Base-by-base conservation (phyloP, 2,888 invertebrate genomes). In the Eueremaeus valkanovi region DNA sequence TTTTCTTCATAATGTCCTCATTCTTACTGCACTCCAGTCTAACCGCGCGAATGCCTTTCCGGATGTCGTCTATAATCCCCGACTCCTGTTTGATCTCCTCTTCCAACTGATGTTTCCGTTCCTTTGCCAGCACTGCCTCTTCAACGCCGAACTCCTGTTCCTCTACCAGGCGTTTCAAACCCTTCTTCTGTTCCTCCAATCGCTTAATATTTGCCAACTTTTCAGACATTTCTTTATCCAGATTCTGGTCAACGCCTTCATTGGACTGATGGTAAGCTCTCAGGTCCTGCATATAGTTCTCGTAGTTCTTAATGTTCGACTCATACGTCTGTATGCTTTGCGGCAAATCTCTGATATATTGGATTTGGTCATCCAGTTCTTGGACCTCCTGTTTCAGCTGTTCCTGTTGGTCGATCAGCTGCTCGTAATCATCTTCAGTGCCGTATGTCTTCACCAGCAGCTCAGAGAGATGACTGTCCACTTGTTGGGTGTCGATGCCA, bases 1-100 rank as follows among this genome's bases (percentile, higher is more conserved):
- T 55, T 31, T 73, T 75, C 36, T 74, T 73, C 18, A 75, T 18
- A 16, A 13, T 74, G 36, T 75, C 49, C 55, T 63, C 45, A 40
- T 33, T 18, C 49, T 27, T 75, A 16, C 40, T 63, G 24, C 75
- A 51, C 24, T 73, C 63, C 1, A 75, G 58, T 2, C 55, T 13
- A 24, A 29, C 31, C 3, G 11, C 6, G 21, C 72, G 49, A 24
- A 74, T 73, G 18, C 31, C 16, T 36, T 73, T 73, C 74, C 24
- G 29, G 2, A 73, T 61, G n/a, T 75, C 72, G 5, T 75, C 75
- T n/a, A 75, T 73, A 5, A 51, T 9, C 1, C 11, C n/a, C 6
- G 31, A n/a, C 40, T 75, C 75, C 21, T 45, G 36, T 36, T 49
- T 73, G 31, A 58, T 58, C 33, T 73, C 73, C 9, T 73, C 36